Evolutionary conservation across 2,113 vertebrate genomes (phyloP), one percentile per base, ranked within the genome.

Genomic region (Plecturocebus donacophilus): DNA sequence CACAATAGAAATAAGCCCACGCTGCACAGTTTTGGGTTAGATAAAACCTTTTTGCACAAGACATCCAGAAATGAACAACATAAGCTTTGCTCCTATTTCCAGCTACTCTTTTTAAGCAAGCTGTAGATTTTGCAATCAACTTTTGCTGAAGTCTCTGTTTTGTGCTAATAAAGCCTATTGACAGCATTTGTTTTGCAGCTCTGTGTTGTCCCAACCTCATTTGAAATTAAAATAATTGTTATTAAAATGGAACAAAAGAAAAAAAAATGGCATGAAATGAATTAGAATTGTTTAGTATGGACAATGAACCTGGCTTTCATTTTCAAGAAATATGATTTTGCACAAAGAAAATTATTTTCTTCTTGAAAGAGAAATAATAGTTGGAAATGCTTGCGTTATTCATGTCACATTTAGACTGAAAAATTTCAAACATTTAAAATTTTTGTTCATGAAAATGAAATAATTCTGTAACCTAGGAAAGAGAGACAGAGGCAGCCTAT

Each of bases 141-240:
- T 88, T 94, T 82, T 81, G 12, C 35, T 84, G 87, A 3, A 7
- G 64, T 45, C n/a, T 95, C 71, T 86, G 6, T 56, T 66, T 23
- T 9, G 82, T 90, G 94, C 94, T 38, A 87, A 95, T 80, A 77
- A 95, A 87, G 35, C 8, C 54, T 71, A 40, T 12, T 76, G 20
- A 0, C 89, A 64, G 35, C 32, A 7, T 47, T 73, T 80, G 5
- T 64, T 87, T 79, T 89, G 47, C 17, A 93, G 27, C 0, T 0
- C 3, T 35, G 6, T 0, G 12, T 83, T 92, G 87, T 87, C 20
- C 54, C 89, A 87, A 30, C 80, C 2, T 95, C 91, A 93, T 66
- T 16, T 9, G 47, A 94, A 97, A 95, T 96, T 40, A 52, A 47
- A 97, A 91, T 40, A 61, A 56, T 25, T 7, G 58, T 40, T 16